A percentile compares a stretch with the other conserved stretches of the same genome.
These are phyloP conservation scores for Pilophorus perplexus DNA, from an alignment of 2,888 invertebrate species.

Conservation along the genomic window DNA sequence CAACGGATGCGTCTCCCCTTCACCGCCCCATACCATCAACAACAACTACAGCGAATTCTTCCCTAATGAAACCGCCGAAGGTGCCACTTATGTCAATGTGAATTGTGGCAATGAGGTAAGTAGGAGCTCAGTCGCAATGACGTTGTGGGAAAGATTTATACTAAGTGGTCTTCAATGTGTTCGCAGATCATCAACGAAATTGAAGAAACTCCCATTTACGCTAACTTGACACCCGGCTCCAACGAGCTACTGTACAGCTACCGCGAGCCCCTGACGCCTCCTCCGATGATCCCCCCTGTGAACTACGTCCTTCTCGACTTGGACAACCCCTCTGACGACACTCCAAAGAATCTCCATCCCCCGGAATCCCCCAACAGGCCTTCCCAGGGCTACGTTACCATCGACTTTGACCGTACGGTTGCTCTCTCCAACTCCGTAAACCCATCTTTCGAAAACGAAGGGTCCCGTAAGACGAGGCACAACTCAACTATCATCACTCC, in stretches of 20 bases:
- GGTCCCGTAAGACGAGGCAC: conserved; percentile 75
- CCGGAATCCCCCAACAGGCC: conserved; percentile 56
- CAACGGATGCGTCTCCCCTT: conserved; percentile 54
- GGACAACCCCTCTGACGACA: conserved; percentile 54
- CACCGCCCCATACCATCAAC: conserved; percentile 54
- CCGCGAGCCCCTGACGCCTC: conserved; percentile 1
- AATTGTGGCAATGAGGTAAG: conserved; percentile 43
- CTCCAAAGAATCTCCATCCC: conserved; percentile 52
- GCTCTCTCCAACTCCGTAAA: conserved; percentile 81
- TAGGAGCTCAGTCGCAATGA: too few species aligned
- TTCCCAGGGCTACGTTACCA: conserved; percentile 75
- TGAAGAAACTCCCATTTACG: conserved; percentile 55
- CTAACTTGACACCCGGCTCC: conserved; percentile 59
- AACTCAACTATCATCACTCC: conserved; percentile 63
- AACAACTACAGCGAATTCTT: conserved; percentile 48
- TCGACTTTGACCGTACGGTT: conserved; percentile 90
- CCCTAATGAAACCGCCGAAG: conserved; percentile 39
- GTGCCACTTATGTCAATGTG: conserved; percentile 54
- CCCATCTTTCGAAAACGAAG: conserved; percentile 62
- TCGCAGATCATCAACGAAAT: conserved; percentile 26
- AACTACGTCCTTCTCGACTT: conserved; percentile 81
- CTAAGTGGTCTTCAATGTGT: too few species aligned
- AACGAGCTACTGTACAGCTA: conserved; percentile 51
- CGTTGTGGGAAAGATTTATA: too few species aligned
- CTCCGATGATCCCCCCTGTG: conserved; percentile 49